Evolutionary conservation across 2,113 vertebrate species (phyloP).

Genomic region (Dicrurus megarhynchus): DNA sequence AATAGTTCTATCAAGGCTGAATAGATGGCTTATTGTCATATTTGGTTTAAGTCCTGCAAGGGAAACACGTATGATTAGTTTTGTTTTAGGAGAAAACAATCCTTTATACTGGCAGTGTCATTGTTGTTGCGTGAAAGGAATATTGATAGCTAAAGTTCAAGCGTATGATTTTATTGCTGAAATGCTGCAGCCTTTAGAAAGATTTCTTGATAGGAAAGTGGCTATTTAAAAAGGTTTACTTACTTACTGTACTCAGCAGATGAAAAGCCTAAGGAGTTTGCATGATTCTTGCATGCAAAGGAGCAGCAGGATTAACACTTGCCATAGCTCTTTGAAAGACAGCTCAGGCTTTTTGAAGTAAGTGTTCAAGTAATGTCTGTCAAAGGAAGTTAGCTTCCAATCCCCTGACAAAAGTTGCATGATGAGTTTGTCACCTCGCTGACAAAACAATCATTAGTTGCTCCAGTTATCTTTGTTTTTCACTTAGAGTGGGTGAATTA

Average conservation of each 20-base stretch:
- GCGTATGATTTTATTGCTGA: slow-evolving; percentile 43
- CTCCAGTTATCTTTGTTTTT: not conserved
- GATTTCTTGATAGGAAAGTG: slow-evolving; percentile 37
- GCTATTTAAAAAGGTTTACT: not conserved
- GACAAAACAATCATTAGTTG: slow-evolving; percentile 22
- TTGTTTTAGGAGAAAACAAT: slow-evolving; percentile 53
- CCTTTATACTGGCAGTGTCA: slow-evolving; percentile 2
- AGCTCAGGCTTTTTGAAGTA: not conserved
- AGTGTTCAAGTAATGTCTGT: not conserved
- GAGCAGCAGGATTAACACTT: not conserved
- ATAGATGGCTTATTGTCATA: not conserved
- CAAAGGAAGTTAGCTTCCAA: not conserved
- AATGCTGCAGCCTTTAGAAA: slow-evolving; percentile 49
- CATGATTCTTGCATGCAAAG: not conserved
- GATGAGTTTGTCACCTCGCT: not conserved
- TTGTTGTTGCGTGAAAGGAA: slow-evolving; percentile 28
- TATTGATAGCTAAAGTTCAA: not conserved
- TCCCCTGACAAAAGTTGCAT: not conserved
- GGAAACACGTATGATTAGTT: not conserved
- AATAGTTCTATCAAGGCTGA: not conserved
- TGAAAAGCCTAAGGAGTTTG: not conserved
- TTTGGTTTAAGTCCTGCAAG: not conserved
- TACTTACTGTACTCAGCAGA: not conserved
- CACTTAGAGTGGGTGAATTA: not conserved
- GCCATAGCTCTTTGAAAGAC: not conserved